Evolutionary conservation across 2,797 vertebrate genomes (phyloP), one percentile per base, ranked within the genome.

Genomic region (Premnoplex brunnescens): DNA sequence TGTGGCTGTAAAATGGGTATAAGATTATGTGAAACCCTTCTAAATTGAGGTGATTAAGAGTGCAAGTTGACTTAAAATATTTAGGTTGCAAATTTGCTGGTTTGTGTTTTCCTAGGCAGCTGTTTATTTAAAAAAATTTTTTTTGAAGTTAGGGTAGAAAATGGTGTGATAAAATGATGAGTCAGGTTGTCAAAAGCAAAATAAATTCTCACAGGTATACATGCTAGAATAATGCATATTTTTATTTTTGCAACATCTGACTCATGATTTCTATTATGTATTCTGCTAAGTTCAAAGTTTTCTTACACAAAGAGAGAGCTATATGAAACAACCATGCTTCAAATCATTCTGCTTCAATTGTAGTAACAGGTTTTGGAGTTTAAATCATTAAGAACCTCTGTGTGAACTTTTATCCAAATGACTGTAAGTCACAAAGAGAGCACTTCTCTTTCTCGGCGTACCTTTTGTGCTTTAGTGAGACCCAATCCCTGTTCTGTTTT

Each of bases 381-480:
- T 98, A 98, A 98, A 98, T 98, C 97, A 97, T 98, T 97, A 98
- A 97, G 97, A 98, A 97, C 97, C 97, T 97, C 93, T 83, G 76
- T 95, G 95, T 98, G 98, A 98, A 98, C 98, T 98, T 98, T 97
- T 98, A 97, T 98, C 97, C 97, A 98, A 98, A 98, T 98, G 98
- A 98, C 97, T 97, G 95, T 95, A 94, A 98, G 96, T 97, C 94
- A 97, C 96, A 98, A 97, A 98, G 97, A 96, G 89, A 97, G 88
- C 96, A 92, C 93, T 92, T 97, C 96, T 96, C 93, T 97, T 97
- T 97, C 95, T 97, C 94, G 23, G 94, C 95, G 84, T 96, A 96
- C 89, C 97, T 98, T 98, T 97, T 98, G 97, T 98, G 97, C 96
- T 95, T 89, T 73, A 96, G 88, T 94, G 88, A 97, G 96, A 97